phyloP scores from a whole-genome alignment of 2,888 invertebrate genomes.

The Lamellibrachia satsuma region DNA sequence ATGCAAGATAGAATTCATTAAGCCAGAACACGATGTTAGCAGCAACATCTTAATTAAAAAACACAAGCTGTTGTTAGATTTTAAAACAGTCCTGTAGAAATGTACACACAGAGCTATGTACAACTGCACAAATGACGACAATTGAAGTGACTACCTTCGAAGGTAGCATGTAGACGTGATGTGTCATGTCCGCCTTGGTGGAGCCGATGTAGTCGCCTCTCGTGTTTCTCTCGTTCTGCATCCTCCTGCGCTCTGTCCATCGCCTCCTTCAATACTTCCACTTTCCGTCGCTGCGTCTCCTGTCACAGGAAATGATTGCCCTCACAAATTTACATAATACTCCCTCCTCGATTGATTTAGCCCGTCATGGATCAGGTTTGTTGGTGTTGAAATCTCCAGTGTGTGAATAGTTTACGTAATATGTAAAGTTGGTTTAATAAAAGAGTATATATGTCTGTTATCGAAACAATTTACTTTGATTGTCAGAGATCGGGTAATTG shows the following conservation, averaged over 20 bases:
- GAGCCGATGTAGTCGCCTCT: slow-evolving; percentile 55
- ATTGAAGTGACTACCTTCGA: slow-evolving; percentile 50
- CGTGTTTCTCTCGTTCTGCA: slow-evolving; percentile 57
- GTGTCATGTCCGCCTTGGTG: slow-evolving; percentile 61
- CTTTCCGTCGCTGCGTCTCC: slow-evolving; percentile 77
- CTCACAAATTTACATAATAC: not conserved
- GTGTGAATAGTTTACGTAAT: too few species aligned
- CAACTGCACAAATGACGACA: too few species aligned
- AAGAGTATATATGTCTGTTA: too few species aligned
- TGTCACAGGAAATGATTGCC: slow-evolving; percentile 61
- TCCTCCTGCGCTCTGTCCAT: slow-evolving; percentile 76
- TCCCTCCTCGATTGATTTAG: too few species aligned
- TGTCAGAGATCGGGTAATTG: too few species aligned
- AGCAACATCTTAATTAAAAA: not conserved
- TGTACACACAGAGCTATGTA: not conserved
- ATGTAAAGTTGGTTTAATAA: too few species aligned
- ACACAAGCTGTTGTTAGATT: too few species aligned
- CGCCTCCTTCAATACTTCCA: slow-evolving; percentile 80
- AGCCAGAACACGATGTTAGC: not conserved
- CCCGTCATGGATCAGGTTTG: too few species aligned
- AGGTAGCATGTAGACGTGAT: slow-evolving; percentile 52
- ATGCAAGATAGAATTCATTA: not conserved
- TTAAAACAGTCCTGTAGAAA: not conserved
- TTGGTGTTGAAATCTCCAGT: too few species aligned
- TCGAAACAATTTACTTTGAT: too few species aligned